phyloP scores from a whole-genome alignment of 2,113 vertebrate genomes.

The Orthonyx spaldingii region DNA sequence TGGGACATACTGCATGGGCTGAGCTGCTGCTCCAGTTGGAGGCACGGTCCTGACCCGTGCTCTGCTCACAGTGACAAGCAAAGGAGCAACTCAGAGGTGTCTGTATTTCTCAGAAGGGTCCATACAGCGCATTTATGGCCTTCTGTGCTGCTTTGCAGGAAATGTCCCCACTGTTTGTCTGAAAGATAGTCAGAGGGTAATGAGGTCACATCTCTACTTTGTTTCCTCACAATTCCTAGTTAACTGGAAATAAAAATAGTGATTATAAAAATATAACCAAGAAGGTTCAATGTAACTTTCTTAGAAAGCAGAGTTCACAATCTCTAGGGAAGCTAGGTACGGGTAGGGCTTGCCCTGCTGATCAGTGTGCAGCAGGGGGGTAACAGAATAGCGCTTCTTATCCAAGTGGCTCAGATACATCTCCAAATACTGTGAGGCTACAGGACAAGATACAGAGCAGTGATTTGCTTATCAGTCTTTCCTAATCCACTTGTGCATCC shows the following conservation, averaged over 20 bases:
- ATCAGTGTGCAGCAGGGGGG: not conserved
- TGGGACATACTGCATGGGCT: fast-evolving
- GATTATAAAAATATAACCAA: not conserved
- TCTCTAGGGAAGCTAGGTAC: not conserved
- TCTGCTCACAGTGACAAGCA: fast-evolving
- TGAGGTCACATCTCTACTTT: fast-evolving
- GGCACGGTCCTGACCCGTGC: fast-evolving
- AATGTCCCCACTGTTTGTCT: not conserved
- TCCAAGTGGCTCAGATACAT: not conserved
- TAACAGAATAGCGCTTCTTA: not conserved
- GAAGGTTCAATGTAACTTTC: not conserved
- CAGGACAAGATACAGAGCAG: not conserved
- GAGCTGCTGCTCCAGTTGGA: not conserved
- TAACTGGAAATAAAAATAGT: not conserved
- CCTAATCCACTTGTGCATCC: not conserved
- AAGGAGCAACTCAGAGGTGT: fast-evolving
- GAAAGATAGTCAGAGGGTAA: not conserved
- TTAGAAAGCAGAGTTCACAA: not conserved
- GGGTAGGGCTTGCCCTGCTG: not conserved
- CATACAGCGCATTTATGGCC: fast-evolving
- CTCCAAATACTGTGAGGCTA: not conserved
- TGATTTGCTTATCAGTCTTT: not conserved
- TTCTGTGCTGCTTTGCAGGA: not conserved
- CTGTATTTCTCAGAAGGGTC: not conserved
- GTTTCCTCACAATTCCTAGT: not conserved